Percentiles rank a stretch among this genome's conserved stretches.
Conservation (phyloP, 1,140 invertebrate species). For the Reticulitermes speratus region DNA sequence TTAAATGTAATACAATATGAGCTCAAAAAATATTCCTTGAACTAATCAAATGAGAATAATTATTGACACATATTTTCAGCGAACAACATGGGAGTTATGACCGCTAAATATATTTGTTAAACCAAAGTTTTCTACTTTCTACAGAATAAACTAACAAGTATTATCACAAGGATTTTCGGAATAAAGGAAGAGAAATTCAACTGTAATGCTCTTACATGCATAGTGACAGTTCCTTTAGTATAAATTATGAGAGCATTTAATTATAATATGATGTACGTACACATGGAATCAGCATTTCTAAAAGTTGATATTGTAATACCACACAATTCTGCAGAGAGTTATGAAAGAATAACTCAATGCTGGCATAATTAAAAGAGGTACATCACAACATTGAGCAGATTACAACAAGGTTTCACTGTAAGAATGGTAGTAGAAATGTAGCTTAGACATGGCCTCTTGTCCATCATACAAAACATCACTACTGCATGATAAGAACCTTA, state of each 20-base stretch:
- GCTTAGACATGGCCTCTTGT: not conserved
- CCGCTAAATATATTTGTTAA: not conserved
- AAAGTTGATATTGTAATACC: not conserved
- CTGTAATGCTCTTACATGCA: not conserved
- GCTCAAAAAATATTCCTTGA: not conserved
- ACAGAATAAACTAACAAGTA: not conserved
- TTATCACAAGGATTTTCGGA: not conserved
- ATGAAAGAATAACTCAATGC: not conserved
- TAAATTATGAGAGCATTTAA: not conserved
- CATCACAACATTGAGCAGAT: not conserved
- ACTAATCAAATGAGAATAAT: not conserved
- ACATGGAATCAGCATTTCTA: not conserved
- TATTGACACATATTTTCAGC: not conserved
- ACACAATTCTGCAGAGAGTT: not conserved
- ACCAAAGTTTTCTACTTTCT: not conserved
- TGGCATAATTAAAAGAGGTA: not conserved
- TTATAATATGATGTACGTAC: not conserved
- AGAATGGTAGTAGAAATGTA: not conserved
- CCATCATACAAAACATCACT: not conserved
- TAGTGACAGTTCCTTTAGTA: not conserved
- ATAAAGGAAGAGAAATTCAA: not conserved
- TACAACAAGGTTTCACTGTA: conserved; percentile 11
- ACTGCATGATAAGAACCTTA: not conserved
- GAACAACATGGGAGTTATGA: not conserved
- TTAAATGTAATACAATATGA: not conserved